Conservation (phyloP, 2,797 vertebrate species). For the Ataeniobius toweri region DNA sequence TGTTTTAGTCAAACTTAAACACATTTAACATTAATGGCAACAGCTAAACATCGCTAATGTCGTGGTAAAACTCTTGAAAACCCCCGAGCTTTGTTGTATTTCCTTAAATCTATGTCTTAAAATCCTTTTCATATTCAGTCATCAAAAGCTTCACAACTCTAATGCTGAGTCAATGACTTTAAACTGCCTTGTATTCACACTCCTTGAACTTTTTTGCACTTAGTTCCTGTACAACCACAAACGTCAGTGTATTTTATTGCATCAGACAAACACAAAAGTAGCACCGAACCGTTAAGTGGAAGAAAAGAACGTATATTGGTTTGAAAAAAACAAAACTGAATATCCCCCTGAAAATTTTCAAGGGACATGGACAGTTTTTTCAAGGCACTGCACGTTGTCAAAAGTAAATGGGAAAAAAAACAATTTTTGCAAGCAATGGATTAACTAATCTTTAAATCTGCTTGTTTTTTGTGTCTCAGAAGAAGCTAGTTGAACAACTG, state of each 20-base stretch:
- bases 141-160: not conserved
- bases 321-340: not conserved
- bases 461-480: not conserved
- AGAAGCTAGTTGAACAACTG: slow-evolving; percentile 6
- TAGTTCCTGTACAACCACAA: not conserved
- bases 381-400: not conserved
- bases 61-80: too few species aligned
- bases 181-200: not conserved
- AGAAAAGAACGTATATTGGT: not conserved
- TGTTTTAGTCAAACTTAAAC: not conserved
- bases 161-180: not conserved
- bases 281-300: not conserved
- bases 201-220: not conserved
- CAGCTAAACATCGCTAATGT: not conserved
- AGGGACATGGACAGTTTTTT: not conserved
- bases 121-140: not conserved
- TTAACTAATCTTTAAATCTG: not conserved
- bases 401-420: not conserved
- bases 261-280: not conserved
- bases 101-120: too few species aligned
- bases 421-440: not conserved
- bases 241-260: too few species aligned
- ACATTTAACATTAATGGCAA: not conserved
- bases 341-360: not conserved
- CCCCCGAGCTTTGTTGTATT: not conserved